Base-by-base conservation (phyloP, 2,888 invertebrate genomes). In the Endotricha flammealis region DNA sequence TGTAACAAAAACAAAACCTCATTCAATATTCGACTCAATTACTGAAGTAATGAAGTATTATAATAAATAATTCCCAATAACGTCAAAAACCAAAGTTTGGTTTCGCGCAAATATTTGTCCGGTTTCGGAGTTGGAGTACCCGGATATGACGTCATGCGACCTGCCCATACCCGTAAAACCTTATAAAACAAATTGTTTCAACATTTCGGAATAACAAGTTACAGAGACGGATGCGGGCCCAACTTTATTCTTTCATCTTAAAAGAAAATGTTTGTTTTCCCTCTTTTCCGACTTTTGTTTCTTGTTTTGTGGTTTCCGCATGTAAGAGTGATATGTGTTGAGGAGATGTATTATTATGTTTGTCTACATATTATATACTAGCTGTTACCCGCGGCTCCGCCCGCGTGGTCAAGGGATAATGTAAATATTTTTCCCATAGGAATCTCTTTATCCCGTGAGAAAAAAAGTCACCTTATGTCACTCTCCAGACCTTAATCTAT, bases 141-240 rank as follows among this genome's bases (percentile, higher is more conserved):
- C 48, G 53, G 58, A 64, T 53, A 57, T 58, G 55, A 52, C 62
- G 50, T 51, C 51, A 51, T 39, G 29, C 43, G 38, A 44, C 46
- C 29, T 35, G 39, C 32, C 38, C 52, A 29, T 20, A 49, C 57
- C 52, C 60, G 45, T 54, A n/a, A 54, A 65, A 58, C 62, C 64
- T 60, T 63, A 61, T 57, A 68, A 57, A 65, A 64, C 56, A 63
- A 68, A 64, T 67, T 67, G 64, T 65, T 68, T 61, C 57, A 63
- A 61, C 58, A 60, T 67, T 65, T 58, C 49, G 48, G 52, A 60
- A 63, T 59, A 54, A 52, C 50, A 55, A 66, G 53, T 64, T 64
- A 44, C 39, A 45, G 44, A 55, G 48, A 51, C 32, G 36, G 37
- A 32, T 34, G 27, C 39, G 34, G 35, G 30, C 9, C 35, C 28